Base-by-base conservation (phyloP, 2,888 invertebrate genomes). In the Agrochola circellaris region DNA sequence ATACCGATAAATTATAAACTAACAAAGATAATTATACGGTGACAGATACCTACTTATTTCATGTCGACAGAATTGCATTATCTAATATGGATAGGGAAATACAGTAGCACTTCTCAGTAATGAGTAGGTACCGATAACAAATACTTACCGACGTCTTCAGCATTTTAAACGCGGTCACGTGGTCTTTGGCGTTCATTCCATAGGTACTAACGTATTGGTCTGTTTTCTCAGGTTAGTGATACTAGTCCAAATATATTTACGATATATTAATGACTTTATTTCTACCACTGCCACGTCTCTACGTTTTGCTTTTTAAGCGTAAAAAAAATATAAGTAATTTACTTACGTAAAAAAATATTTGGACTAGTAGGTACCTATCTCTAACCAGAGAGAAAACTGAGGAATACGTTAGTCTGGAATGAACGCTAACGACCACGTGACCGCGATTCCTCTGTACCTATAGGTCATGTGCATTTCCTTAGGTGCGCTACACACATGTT, bases 21-120 rank as follows among this genome's bases (percentile, higher is more conserved):
- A 48, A 48, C 48, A 17, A 48, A 48, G 48, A 17, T 48, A 17
- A 48, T 17, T 48, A 48, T 45, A 45, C 15, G 6, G 17, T 48
- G 6, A 48, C 15, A 48, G 5, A 15, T 9, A 45, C 13, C 13
- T 45, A 13, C 45, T 45, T 17, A 56, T 45, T 26, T n/a, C 64
- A 9, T 56, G 51, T 42, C 34, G 38, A 64, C 54, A 77, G 26
- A 68, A 76, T 54, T 48, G 7, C 51, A 20, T 30, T 70, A 20
- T 6, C 0, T 54, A 7, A 48, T 30, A 23, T 23, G 20, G 4
- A 38, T 64, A 48, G 5, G 23, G 23, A 64, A 56, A n/a, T 42
- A 73, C 72, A 48, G 56, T 45, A 34, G 45, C 34, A 26, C 4
- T 70, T 60, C 26, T 54, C 45, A 74, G 15, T 45, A 30, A 45